Percentiles rank a stretch among this genome's conserved stretches.
phyloP scores from a whole-genome alignment of 2,113 vertebrate species.

The Abramis brama region DNA sequence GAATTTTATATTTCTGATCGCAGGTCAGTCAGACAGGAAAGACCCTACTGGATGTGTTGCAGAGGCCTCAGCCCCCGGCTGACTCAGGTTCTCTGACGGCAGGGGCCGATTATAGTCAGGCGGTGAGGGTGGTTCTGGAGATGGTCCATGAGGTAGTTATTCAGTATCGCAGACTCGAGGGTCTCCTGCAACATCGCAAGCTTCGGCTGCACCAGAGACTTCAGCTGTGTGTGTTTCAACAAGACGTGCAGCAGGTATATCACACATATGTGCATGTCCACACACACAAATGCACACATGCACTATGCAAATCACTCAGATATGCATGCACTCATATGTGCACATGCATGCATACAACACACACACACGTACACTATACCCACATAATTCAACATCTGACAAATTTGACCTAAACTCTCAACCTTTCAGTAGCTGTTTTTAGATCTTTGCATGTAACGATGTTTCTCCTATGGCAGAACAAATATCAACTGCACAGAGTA shows the following conservation, averaged over 20 bases:
- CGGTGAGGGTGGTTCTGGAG: conserved; percentile 85
- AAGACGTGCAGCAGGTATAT: conserved; percentile 94
- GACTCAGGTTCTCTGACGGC: conserved; percentile 85
- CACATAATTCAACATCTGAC: conserved; percentile 9
- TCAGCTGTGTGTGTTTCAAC: conserved; percentile 97
- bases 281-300: not conserved
- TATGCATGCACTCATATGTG: conserved; percentile 14
- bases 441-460: not conserved
- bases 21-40: conserved; percentile 79
- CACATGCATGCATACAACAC: not conserved
- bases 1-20: not conserved
- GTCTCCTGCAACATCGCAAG: conserved; percentile 94
- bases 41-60: conserved; percentile 74
- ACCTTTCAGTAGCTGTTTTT: conserved; percentile 16
- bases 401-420: not conserved
- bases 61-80: conserved; percentile 78
- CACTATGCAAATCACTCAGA: not conserved
- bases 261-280: not conserved
- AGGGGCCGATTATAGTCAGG: conserved; percentile 88
- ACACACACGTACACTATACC: not conserved
- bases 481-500: not conserved
- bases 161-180: conserved; percentile 90
- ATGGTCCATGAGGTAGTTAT: conserved; percentile 87
- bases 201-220: conserved; percentile 96
- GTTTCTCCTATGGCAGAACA: conserved; percentile 7